A percentile compares a stretch with the other conserved stretches of the same genome.
Conservation (phyloP, 2,888 invertebrate species). For the Unio delphinus region DNA sequence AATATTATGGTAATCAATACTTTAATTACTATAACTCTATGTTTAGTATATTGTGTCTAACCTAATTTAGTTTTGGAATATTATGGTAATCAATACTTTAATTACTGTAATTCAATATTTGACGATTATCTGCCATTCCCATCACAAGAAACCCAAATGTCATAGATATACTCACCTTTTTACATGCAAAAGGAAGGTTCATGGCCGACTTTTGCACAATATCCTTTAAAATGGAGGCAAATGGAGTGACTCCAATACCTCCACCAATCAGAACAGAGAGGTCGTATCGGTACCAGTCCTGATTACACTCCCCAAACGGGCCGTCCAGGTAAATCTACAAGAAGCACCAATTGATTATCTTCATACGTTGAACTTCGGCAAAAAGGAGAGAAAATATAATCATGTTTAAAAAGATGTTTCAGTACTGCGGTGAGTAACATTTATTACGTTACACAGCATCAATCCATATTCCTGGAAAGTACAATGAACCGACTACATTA, state of each 20-base stretch:
- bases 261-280: constrained; percentile 78
- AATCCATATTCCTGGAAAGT: no score
- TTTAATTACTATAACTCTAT: no score
- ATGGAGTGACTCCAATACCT: constrained; percentile 79
- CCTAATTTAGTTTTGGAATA: constrained; percentile 75
- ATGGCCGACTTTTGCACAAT: constrained; percentile 72
- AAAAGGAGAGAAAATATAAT: no score
- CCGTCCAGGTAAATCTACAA: constrained; percentile 75
- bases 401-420: no score
- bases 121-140: neutral
- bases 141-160: neutral
- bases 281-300: constrained; percentile 78
- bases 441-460: no score
- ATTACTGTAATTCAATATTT: neutral
- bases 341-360: no score
- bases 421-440: no score
- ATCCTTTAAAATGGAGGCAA: constrained; percentile 79
- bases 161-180: constrained; percentile 60
- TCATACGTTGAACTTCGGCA: no score
- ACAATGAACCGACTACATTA: no score
- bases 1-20: no score
- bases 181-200: constrained; percentile 65
- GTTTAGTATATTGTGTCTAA: constrained; percentile 70
- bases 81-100: constrained; percentile 76
- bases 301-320: constrained; percentile 79